Conservation (phyloP, 2,888 invertebrate genomes). For the Trachelus troglodyta region DNA sequence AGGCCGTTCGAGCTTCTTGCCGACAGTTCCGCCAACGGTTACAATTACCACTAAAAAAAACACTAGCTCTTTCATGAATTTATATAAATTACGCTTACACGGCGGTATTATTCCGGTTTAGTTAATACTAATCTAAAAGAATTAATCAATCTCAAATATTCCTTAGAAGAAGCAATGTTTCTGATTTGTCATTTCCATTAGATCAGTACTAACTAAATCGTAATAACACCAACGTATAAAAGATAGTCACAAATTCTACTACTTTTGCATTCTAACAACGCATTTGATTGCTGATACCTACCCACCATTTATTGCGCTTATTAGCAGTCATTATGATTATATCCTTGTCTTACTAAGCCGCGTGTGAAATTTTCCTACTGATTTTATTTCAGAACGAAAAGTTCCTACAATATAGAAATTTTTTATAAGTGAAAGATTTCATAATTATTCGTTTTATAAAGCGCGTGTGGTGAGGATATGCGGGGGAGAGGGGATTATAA, state of each 20-base stretch:
- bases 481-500: not conserved
- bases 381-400: not conserved
- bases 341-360: not conserved
- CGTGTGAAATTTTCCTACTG: not conserved
- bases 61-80: not conserved
- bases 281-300: not conserved
- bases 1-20: conserved; percentile 8
- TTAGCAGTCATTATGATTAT: not conserved
- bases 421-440: not conserved
- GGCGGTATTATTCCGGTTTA: no score
- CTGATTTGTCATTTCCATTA: no score
- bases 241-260: not conserved
- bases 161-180: no score
- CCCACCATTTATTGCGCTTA: no score
- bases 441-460: not conserved
- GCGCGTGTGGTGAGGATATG: not conserved
- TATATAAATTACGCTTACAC: no score
- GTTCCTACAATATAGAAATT: no score
- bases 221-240: no score
- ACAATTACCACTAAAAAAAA: not conserved
- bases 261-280: not conserved
- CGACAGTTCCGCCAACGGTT: not conserved
- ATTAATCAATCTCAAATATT: no score
- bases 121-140: no score
- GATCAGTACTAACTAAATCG: no score